Percentiles rank a stretch among this genome's conserved stretches.
Conservation (phyloP, 2,113 vertebrate species). For the Chionis minor region DNA sequence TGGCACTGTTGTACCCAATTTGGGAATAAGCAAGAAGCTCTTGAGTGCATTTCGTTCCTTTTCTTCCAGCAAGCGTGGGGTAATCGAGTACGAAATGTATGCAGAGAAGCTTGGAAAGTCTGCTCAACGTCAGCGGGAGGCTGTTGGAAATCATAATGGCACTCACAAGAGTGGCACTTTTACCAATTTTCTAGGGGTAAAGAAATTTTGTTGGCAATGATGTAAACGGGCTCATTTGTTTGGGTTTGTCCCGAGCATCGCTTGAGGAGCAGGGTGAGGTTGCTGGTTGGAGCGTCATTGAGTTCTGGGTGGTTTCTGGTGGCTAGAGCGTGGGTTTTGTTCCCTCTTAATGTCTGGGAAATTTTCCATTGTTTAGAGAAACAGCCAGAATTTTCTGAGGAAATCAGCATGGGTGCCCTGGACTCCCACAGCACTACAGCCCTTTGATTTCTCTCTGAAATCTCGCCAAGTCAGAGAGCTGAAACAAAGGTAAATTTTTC, state of each 20-base stretch:
- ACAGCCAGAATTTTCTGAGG: background rate
- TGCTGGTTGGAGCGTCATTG: background rate
- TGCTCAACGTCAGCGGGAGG: background rate
- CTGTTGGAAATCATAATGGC: background rate
- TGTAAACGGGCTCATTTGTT: background rate
- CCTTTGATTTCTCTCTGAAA: background rate
- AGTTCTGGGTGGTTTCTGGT: background rate
- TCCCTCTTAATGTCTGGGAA: background rate
- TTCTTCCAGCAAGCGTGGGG: background rate
- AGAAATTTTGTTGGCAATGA: background rate
- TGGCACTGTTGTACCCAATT: background rate
- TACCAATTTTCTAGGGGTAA: background rate
- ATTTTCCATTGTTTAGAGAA: background rate
- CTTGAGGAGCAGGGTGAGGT: background rate
- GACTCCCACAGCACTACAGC: background rate
- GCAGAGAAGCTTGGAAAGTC: background rate
- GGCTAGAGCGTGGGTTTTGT: background rate
- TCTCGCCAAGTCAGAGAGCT: background rate
- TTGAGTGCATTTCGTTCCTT: background rate
- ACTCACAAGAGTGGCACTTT: background rate
- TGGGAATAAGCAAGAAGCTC: background rate
- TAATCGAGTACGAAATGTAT: background rate
- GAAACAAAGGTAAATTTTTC: background rate
- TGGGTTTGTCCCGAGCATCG: background rate
- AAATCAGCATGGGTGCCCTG: rapidly evolving